Evolutionary conservation across 2,113 vertebrate genomes (phyloP).

Genomic region (Cochlearius cochlearius): DNA sequence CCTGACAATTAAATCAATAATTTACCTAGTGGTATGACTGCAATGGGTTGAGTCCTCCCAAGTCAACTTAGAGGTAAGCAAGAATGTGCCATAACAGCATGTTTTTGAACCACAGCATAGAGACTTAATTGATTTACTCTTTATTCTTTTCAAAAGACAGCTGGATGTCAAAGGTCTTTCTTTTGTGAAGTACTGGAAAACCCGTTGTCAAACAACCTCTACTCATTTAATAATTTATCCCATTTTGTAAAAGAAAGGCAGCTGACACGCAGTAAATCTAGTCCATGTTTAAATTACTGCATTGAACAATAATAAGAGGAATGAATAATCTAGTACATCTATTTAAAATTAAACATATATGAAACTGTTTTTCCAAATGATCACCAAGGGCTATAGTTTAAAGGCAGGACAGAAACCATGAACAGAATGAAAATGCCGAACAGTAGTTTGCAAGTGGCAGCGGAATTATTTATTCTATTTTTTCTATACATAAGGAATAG

Average conservation of each 20-base stretch:
- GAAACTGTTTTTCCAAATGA: slow-evolving; percentile 77
- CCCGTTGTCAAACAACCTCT: slow-evolving; percentile 80
- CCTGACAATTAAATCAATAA: neutral
- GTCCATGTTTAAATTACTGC: slow-evolving; percentile 75
- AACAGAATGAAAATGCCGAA: slow-evolving; percentile 72
- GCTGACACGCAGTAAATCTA: slow-evolving; percentile 76
- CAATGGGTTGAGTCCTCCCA: neutral
- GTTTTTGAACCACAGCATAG: slow-evolving; percentile 62
- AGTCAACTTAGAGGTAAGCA: slow-evolving; percentile 67
- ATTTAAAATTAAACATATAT: slow-evolving; percentile 84
- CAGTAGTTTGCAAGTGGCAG: slow-evolving; percentile 75
- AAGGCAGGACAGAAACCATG: slow-evolving; percentile 68
- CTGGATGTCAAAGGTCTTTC: slow-evolving; percentile 79
- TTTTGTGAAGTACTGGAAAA: slow-evolving; percentile 78
- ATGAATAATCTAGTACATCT: slow-evolving; percentile 77
- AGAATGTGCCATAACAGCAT: slow-evolving; percentile 24
- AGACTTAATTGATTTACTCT: slow-evolving; percentile 79
- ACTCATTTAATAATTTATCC: slow-evolving; percentile 83
- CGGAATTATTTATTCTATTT: slow-evolving; percentile 82
- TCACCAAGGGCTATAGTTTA: slow-evolving; percentile 79
- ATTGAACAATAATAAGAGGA: slow-evolving; percentile 76
- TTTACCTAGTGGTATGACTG: neutral
- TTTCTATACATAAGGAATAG: slow-evolving; percentile 82
- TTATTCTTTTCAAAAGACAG: slow-evolving; percentile 80
- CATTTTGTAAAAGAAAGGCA: slow-evolving; percentile 79